Evolutionary conservation across 2,888 invertebrate species (phyloP).

Genomic region (Eutolmus rufibarbis): DNA sequence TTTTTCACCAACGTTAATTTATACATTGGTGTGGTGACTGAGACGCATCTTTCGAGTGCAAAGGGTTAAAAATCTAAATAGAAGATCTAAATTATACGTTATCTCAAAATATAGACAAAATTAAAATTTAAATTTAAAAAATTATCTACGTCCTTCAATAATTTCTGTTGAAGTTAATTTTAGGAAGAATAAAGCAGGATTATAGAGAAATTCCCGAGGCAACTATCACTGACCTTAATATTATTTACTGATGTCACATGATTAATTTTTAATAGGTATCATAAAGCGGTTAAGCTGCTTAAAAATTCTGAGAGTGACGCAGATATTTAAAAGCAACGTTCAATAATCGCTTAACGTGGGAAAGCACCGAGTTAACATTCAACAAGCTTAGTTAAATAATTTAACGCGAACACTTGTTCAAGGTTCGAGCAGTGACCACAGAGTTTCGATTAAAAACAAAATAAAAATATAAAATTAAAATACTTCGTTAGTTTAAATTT

Average conservation of each 20-base stretch:
- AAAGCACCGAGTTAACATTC: neutral
- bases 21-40: too few species aligned
- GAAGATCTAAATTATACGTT: too few species aligned
- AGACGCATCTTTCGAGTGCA: too few species aligned
- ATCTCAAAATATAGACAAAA: too few species aligned
- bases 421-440: neutral
- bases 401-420: too few species aligned
- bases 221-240: neutral
- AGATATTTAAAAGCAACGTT: neutral
- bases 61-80: too few species aligned
- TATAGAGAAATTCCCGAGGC: neutral
- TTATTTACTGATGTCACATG: neutral
- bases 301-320: neutral
- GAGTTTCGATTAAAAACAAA: neutral
- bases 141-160: too few species aligned
- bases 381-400: neutral
- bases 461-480: neutral
- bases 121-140: too few species aligned
- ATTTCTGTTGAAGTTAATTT: neutral
- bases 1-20: too few species aligned
- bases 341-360: too few species aligned
- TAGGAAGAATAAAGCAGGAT: neutral
- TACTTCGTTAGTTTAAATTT: neutral
- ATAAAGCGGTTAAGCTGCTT: neutral
- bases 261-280: neutral